Evolutionary conservation across 1,140 invertebrate genomes (phyloP), one percentile per base, ranked within the genome.

Genomic region (Cephus cinctus): DNA sequence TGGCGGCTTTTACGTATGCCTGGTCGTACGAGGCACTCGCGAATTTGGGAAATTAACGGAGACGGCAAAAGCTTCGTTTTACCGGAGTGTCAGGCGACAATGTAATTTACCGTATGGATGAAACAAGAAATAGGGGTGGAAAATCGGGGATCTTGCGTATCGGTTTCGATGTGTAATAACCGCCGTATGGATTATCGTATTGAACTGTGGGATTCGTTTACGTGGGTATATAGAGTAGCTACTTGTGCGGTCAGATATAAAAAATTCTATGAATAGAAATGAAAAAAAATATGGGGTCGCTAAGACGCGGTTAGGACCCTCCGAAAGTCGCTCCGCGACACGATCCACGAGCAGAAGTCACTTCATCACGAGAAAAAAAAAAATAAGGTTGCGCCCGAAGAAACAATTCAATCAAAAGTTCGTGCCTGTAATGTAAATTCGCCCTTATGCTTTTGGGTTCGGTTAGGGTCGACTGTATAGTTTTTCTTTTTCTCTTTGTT

Each of bases 361-460:
- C 42, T 36, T 36, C 34, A 2, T 12, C 15, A 12, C 15, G 15
- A 15, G 3, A 36, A 11, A 36, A 12, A 41, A 40, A 9, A 36
- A 45, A 45, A 45, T 35, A 45, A 45, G 43, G 32, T 47, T 41
- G 36, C 34, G 16, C 35, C 40, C 23, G 23, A 23, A 22, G 38
- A 39, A 38, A 47, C 46, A 47, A 47, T 47, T 47, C 46, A 38
- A 47, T 47, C 46, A 47, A 40, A 30, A 16, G 38, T 47, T 31
- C 46, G 46, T 47, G 46, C 23, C 36, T 47, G 14, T 30, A 47
- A 47, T 47, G 46, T 41, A 47, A 47, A 47, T 47, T 40, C 38
- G 32, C 31, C 20, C 38, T 45, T 23, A 14, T 15, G 32, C 15
- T 34, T n/a, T n/a, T n/a, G n/a, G n/a, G n/a, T n/a, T n/a, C n/a